These are phyloP conservation scores for Epinephelus moara DNA, from an alignment of 2,113 vertebrate species.

Conservation along the genomic window DNA sequence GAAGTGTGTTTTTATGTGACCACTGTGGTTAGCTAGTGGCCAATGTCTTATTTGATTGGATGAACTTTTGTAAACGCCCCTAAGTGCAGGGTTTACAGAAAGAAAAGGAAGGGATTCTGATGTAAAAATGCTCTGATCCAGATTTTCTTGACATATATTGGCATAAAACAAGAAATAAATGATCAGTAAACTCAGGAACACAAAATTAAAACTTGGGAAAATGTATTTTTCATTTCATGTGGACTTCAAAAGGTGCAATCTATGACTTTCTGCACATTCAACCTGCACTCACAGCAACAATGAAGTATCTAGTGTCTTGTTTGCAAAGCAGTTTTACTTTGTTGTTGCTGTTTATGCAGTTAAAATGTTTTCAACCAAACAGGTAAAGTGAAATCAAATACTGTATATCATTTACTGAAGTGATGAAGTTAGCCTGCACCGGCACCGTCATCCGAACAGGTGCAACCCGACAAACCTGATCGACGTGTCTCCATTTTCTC, in stretches of 20 bases:
- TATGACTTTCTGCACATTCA: not conserved
- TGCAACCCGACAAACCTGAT: slow-evolving; percentile 20
- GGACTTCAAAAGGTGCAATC: not conserved
- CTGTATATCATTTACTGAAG: not conserved
- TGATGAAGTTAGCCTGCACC: not conserved
- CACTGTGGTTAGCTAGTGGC: no score
- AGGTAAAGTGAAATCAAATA: slow-evolving; percentile 10
- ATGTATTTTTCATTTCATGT: no score
- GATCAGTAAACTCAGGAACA: no score
- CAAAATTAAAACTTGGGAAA: no score
- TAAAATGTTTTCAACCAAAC: not conserved
- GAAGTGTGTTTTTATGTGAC: no score
- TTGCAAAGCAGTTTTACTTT: slow-evolving; percentile 3
- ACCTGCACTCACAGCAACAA: not conserved
- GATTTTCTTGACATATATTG: no score
- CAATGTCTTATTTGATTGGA: no score
- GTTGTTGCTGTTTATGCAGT: not conserved
- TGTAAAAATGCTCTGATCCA: no score
- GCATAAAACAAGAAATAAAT: no score
- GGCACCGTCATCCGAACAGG: not conserved
- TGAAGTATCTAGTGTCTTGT: not conserved
- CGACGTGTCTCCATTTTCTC: slow-evolving; percentile 19
- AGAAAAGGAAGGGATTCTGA: no score
- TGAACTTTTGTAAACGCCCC: no score
- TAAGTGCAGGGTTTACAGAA: no score